Evolutionary conservation across 2,888 invertebrate species (phyloP), one percentile per base, ranked within the genome.

Genomic region (Erynnis tages): DNA sequence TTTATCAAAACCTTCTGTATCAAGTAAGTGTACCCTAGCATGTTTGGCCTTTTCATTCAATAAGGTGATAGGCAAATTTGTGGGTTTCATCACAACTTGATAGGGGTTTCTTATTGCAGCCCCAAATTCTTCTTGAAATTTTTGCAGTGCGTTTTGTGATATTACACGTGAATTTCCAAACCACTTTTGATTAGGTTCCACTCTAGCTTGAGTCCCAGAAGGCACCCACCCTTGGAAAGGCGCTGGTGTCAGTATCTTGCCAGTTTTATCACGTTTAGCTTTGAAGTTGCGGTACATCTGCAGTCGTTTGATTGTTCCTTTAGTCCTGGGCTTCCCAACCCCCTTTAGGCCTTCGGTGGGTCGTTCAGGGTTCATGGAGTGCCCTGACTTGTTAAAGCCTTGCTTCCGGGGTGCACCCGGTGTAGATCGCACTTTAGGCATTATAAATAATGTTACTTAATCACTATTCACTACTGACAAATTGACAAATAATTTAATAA

Each of bases 281-380:
- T 98, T 99, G 76, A 97, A 98, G 84, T 98, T 98, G 63, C 97
- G 93, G 86, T 99, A 99, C 99, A 99, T 99, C 81, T 97, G 97
- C 60, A 99, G 85, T 40, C 99, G 92, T 75, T 97, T 98, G 57
- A 99, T 99, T 0, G 99, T 99, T 8, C 94, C 94, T 79, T 96
- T 97, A 8, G 97, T 95, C 65, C 98, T 92, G 1, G 93, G 93
- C 70, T 95, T 95, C 0, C 94, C 95, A 8, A 97, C 96, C 46
- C 96, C 96, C 84, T 96, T 95, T 48, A 97, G 84, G 0, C 94
- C 94, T 67, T 94, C 93, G 10, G 90, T 92, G 8, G 94, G 91
- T 45, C 97, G 91, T 62, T 98, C 97, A 14, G 98, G 97, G 79
- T 98, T 98, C 96, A 98, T 96, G 49, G 97, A 97, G 87, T 98